Evolutionary conservation across 2,113 vertebrate species (phyloP).

Genomic region (Muscicapa adusta): DNA sequence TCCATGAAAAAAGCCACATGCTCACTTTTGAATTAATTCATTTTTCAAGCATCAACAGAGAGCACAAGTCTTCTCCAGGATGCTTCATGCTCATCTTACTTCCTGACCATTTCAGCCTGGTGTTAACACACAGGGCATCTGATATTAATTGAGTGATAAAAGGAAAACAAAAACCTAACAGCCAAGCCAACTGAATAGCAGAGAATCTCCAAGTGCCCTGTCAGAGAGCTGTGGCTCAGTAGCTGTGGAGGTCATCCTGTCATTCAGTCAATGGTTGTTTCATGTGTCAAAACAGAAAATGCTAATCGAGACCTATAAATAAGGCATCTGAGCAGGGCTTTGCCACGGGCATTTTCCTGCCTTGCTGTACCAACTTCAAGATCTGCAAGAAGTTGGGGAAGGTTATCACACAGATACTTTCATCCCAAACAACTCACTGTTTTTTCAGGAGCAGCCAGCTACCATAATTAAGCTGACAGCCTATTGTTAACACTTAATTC

Average conservation of each 20-base stretch:
- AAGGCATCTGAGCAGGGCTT: background rate
- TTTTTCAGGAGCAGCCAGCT: background rate
- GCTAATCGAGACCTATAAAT: background rate
- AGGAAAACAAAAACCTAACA: background rate
- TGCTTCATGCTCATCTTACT: background rate
- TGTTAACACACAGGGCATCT: background rate
- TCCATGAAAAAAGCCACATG: rapidly evolving
- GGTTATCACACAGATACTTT: background rate
- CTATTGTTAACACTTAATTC: background rate
- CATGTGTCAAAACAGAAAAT: background rate
- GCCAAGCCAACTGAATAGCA: background rate
- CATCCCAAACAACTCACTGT: background rate
- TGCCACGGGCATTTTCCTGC: background rate
- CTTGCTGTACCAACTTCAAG: background rate
- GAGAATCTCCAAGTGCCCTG: background rate
- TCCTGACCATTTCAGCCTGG: background rate
- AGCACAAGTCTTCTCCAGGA: background rate
- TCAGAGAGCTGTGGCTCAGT: background rate
- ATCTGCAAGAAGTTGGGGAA: background rate
- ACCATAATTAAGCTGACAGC: background rate
- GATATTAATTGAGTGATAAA: background rate
- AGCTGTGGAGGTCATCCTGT: background rate
- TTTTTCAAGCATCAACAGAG: background rate
- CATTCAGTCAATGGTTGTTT: background rate
- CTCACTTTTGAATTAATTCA: background rate